Base-by-base conservation (phyloP, 2,797 vertebrate species). In the Phalanger gymnotis region DNA sequence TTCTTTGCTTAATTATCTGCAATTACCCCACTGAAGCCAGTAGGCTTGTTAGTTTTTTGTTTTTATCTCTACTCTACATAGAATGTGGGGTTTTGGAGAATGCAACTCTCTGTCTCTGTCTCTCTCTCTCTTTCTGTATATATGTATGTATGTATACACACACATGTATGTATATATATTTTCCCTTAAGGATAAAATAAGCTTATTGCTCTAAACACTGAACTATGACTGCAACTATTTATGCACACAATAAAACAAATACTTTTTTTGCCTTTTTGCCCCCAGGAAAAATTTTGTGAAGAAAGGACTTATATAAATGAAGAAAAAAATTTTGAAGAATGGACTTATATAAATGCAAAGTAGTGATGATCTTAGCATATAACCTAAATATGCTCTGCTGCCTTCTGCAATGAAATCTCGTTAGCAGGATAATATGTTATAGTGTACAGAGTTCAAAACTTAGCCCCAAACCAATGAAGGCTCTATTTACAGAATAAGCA, bases 1-100 rank as follows among this genome's bases (percentile, higher is more conserved):
- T 97, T 93, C 53, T 97, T 94, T 90, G 73, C 89, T 94, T 95
- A 89, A 93, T 95, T 95, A 91, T 96, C 30, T 92, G 93, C 87
- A 93, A 91, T 96, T 92, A n/a, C 92, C 27, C 90, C 93, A 66
- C 73, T 34, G 13, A 94, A 95, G 90, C 91, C 55, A 19, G 22
- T 47, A 96, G 87, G 53, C 31, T 66, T 66, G 16, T 25, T 6
- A 19, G 14, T 16, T 54, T 14, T 13, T 54, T 19, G 19, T 73
- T 73, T 73, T 73, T 40, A 73, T 73, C 61, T 47, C 19, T 73
- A n/a, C 34, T 73, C 34, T 40, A 81, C 19, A 22, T 40, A 40
- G 61, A 73, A n/a, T 73, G 16, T 40, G n/a, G 22, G 4, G 61
- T 73, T 73, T 16, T 73, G 6, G 61, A 73, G n/a, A 73, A 73